These are phyloP conservation scores for Holocentrus rufus DNA, from an alignment of 2,797 vertebrate genomes.

Conservation along the genomic window DNA sequence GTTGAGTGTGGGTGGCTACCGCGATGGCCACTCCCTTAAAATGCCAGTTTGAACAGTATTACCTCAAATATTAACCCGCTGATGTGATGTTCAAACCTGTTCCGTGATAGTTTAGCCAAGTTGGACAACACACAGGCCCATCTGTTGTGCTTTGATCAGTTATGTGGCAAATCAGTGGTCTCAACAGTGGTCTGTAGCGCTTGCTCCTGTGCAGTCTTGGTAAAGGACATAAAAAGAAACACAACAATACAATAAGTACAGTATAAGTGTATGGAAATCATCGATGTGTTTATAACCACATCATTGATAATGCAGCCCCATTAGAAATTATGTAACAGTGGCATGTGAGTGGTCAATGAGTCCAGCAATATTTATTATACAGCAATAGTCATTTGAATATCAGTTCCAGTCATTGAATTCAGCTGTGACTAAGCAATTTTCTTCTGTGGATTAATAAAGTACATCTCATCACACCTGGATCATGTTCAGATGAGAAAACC, in stretches of 20 bases:
- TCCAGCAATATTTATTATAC: constrained; percentile 83
- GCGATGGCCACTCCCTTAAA: constrained; percentile 61
- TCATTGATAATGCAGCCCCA: constrained; percentile 53
- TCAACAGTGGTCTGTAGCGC: constrained; percentile 71
- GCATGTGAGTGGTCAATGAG: constrained; percentile 68
- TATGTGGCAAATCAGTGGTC: constrained; percentile 70
- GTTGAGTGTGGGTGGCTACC: constrained; percentile 59
- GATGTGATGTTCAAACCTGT: constrained; percentile 75
- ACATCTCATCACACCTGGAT: constrained; percentile 69
- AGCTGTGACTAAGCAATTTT: constrained; percentile 67
- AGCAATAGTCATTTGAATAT: constrained; percentile 79
- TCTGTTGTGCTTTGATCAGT: constrained; percentile 72
- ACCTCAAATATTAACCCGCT: constrained; percentile 79
- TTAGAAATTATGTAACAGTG: constrained; percentile 53
- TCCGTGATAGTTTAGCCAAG: constrained; percentile 70
- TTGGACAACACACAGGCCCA: constrained; percentile 71
- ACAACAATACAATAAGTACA: constrained; percentile 36
- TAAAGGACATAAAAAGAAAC: constrained; percentile 39
- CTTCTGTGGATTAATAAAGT: constrained; percentile 58
- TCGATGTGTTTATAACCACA: constrained; percentile 59
- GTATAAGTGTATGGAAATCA: constrained; percentile 58
- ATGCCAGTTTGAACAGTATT: constrained; percentile 76
- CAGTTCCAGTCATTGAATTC: constrained; percentile 65
- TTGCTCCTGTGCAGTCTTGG: constrained; percentile 71
- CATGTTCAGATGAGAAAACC: constrained; percentile 44